Evolutionary conservation across 2,797 vertebrate species (phyloP).

Genomic region (Neopelma chrysocephalum): DNA sequence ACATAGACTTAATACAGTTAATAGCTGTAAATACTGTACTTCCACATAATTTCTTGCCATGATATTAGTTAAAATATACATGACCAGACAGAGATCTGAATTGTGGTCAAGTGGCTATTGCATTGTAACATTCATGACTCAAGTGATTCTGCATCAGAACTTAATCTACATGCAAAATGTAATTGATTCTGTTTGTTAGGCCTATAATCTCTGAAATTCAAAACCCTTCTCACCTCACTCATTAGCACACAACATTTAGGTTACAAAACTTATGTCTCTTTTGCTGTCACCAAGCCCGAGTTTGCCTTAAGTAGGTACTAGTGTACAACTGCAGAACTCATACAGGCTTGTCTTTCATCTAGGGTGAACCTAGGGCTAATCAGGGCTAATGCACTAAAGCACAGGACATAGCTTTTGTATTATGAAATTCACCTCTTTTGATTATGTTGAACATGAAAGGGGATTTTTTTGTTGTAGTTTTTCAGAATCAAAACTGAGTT

Average conservation of each 20-base stretch:
- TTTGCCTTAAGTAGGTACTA: background rate
- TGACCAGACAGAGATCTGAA: background rate
- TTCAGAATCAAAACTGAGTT: background rate
- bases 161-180: background rate
- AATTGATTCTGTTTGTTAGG: background rate
- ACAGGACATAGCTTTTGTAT: background rate
- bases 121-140: background rate
- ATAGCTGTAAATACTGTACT: background rate
- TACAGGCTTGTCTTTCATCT: background rate
- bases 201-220: background rate
- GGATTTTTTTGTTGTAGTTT: background rate
- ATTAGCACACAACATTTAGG: background rate
- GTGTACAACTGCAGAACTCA: background rate
- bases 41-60: background rate
- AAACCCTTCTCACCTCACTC: background rate
- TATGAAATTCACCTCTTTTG: background rate
- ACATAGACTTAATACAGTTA: background rate
- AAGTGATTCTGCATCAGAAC: background rate
- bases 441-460: background rate
- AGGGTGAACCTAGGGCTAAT: background rate
- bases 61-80: background rate
- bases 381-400: background rate
- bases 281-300: background rate
- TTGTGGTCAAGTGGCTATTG: background rate
- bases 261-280: background rate